Conservation (phyloP, 2,113 vertebrate species). For the Callionymus lyra region DNA sequence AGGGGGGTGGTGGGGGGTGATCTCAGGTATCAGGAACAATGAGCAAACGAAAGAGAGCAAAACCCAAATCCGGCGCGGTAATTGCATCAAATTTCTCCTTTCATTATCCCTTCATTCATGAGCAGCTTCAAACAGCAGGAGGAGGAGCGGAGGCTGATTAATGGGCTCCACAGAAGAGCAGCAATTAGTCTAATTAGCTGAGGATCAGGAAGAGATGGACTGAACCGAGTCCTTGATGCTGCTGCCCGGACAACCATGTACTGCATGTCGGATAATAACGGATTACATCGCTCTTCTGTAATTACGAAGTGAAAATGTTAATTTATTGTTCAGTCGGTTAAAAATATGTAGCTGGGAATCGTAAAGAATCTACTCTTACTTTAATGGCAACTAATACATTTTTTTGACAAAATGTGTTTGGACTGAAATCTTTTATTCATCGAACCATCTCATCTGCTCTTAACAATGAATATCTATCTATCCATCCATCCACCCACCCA, state of each 20-base stretch:
- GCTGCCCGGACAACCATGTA: constrained; percentile 13
- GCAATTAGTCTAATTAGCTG: constrained; percentile 41
- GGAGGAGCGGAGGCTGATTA: constrained; percentile 23
- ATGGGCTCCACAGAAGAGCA: constrained; percentile 31
- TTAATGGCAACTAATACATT: constrained; percentile 4
- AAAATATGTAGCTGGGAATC: too few species aligned
- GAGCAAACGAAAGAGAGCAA: background rate
- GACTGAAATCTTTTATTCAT: too few species aligned
- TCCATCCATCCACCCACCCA: too few species aligned
- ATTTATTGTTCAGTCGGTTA: too few species aligned
- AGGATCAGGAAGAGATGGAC: constrained; percentile 28
- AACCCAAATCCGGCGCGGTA: too few species aligned
- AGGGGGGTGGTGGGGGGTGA: constrained; percentile 6
- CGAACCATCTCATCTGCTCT: too few species aligned
- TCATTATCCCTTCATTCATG: constrained; percentile 40
- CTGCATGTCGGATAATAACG: constrained; percentile 16
- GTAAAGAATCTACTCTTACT: too few species aligned
- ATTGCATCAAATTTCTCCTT: constrained; percentile 22
- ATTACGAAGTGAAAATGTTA: too few species aligned
- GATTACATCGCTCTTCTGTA: too few species aligned
- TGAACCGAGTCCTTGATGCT: constrained; percentile 7
- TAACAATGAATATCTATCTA: too few species aligned
- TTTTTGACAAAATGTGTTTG: background rate
- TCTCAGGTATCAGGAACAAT: constrained; percentile 1
- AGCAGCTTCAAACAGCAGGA: constrained; percentile 32